Base-by-base conservation (phyloP, 2,113 vertebrate genomes). In the Tragelaphus imberbis region DNA sequence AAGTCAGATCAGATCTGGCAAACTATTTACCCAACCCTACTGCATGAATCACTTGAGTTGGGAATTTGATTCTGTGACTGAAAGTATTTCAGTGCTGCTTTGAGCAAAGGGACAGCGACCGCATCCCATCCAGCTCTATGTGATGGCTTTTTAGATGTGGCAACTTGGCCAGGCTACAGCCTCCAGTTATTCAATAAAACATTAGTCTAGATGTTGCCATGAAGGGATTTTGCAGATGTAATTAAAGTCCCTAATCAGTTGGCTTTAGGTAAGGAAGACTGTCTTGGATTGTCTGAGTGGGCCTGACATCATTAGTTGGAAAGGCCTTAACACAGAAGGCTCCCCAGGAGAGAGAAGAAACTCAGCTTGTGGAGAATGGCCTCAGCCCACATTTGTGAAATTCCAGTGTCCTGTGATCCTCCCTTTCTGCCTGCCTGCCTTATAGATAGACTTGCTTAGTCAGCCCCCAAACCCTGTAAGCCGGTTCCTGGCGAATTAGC, bases 61-160 rank as follows among this genome's bases (percentile, higher is more conserved):
- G 44, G 15, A 44, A 55, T 82, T 94, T 68, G 25, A 47, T 68
- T 68, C 84, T 63, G 7, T 59, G 59, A 59, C 55, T 49, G 16
- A 63, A 77, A 95, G 65, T 77, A 81, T 79, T 94, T 87, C 44
- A 68, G 40, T 53, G 33, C 65, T 95, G n/a, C 63, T 97, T 95
- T 93, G 56, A 96, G 79, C 55, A 56, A 86, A 92, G 28, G 19
- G 11, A 81, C 88, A 77, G 3, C 21, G 16, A 61, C 5, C 33
- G 56, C 6, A 56, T 30, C 7, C 30, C 65, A 30, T 13, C 25
- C 17, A 56, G 17, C 23, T 84, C 44, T 84, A 7, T 15, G 11
- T 51, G 51, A 59, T 88, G 55, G 13, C 36, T 85, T 68, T 80
- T 82, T 63, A 25, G 9, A 53, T n/a, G 6, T 36, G 17, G 80